Evolutionary conservation across 2,113 vertebrate genomes (phyloP).

Genomic region (Erpornis zantholeuca): DNA sequence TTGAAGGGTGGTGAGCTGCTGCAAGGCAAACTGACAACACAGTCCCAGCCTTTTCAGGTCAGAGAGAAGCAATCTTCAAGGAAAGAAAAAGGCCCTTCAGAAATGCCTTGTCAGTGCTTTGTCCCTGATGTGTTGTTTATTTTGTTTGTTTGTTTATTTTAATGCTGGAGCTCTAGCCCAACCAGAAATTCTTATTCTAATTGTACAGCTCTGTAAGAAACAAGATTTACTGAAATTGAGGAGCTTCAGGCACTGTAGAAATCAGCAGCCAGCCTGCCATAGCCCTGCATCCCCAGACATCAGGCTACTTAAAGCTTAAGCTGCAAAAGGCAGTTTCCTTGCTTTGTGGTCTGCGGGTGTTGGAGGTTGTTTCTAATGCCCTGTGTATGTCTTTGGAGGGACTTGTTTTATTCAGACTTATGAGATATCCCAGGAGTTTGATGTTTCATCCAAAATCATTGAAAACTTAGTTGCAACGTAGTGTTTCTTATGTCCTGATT

Average conservation of each 20-base stretch:
- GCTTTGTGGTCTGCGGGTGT: not conserved
- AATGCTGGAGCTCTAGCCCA: not conserved
- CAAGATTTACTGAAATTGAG: not conserved
- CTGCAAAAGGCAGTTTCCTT: not conserved
- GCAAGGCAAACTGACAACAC: not conserved
- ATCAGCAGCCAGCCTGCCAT: not conserved
- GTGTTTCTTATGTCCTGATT: rapidly evolving
- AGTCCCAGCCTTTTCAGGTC: not conserved
- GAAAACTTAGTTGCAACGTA: not conserved
- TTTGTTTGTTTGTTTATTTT: not conserved
- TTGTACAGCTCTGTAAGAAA: not conserved
- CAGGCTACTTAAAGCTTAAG: not conserved
- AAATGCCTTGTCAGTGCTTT: not conserved
- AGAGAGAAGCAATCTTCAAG: not conserved
- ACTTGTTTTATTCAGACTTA: not conserved
- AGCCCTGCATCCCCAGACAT: not conserved
- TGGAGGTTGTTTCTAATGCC: not conserved
- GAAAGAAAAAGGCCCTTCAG: not conserved
- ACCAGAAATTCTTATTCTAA: not conserved
- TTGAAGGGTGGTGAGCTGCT: not conserved
- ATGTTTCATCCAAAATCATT: not conserved
- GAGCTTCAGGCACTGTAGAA: not conserved
- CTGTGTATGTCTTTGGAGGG: not conserved
- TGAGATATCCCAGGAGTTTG: not conserved
- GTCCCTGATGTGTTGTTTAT: not conserved